Evolutionary conservation across 2,113 vertebrate genomes (phyloP).

Genomic region (Cranoglanis bouderius): DNA sequence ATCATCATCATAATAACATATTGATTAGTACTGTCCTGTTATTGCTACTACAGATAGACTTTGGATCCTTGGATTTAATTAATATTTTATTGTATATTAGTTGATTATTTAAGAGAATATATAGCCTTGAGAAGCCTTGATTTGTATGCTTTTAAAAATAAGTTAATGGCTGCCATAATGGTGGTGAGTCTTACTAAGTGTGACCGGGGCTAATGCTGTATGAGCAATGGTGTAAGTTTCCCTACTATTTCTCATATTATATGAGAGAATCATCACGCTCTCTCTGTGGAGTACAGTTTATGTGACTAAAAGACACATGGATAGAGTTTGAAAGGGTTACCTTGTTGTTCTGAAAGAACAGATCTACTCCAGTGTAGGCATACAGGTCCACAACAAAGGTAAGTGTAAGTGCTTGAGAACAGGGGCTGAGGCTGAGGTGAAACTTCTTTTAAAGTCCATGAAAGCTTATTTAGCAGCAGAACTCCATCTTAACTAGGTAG

Average conservation of each 20-base stretch:
- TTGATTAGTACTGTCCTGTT: too few relatives aligned
- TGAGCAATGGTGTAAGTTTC: neutral
- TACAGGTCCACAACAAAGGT: neutral
- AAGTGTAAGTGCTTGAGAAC: neutral
- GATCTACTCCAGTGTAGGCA: neutral
- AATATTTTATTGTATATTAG: neutral
- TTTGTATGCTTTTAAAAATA: neutral
- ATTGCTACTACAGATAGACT: too few relatives aligned
- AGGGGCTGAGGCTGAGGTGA: neutral
- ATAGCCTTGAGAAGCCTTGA: neutral
- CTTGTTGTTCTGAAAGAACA: neutral
- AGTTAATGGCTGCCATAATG: neutral
- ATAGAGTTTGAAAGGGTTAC: neutral
- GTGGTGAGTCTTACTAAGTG: neutral
- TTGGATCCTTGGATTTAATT: too few relatives aligned
- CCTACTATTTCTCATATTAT: neutral
- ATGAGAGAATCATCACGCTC: neutral
- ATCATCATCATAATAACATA: too few relatives aligned
- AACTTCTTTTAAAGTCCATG: neutral
- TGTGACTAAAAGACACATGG: neutral
- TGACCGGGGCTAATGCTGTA: neutral
- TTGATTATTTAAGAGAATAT: neutral
- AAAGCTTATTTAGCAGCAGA: neutral
- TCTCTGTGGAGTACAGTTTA: neutral
- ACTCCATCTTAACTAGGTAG: neutral